These are phyloP conservation scores for Columba livia DNA, from an alignment of 2,113 vertebrate species.

Conservation along the genomic window DNA sequence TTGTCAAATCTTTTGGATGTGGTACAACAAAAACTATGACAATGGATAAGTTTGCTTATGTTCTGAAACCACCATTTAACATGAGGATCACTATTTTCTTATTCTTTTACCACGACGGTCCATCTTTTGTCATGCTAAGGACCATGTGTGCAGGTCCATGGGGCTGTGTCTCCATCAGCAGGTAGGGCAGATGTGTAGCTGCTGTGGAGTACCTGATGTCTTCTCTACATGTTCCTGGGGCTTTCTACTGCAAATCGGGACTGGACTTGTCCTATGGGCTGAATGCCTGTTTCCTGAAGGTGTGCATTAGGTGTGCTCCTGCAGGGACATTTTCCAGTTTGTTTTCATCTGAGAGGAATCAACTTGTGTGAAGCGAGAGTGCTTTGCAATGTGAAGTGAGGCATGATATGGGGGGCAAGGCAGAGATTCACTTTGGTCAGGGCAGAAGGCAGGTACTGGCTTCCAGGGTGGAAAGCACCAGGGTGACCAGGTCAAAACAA, in stretches of 20 bases:
- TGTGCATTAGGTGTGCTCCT: background rate
- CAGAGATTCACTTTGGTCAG: accelerated
- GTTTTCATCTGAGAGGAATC: background rate
- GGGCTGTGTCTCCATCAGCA: background rate
- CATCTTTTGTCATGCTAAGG: background rate
- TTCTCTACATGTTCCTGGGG: accelerated
- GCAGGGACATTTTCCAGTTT: background rate
- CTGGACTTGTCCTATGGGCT: accelerated
- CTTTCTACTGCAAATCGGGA: background rate
- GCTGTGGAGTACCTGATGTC: no score
- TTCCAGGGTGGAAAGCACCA: accelerated
- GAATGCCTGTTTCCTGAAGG: background rate
- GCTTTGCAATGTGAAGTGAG: accelerated
- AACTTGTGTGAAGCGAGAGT: accelerated
- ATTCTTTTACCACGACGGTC: accelerated
- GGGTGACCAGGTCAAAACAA: background rate
- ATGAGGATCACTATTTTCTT: accelerated
- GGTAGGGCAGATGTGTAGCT: background rate
- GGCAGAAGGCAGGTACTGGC: background rate
- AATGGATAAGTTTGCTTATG: background rate
- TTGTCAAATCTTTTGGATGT: background rate
- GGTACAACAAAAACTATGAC: accelerated
- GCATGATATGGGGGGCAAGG: accelerated
- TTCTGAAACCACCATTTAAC: background rate
- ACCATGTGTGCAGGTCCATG: accelerated